A percentile compares a stretch with the other conserved stretches of the same genome.
Conservation (phyloP, 2,888 invertebrate species). For the Morpho achilles region DNA sequence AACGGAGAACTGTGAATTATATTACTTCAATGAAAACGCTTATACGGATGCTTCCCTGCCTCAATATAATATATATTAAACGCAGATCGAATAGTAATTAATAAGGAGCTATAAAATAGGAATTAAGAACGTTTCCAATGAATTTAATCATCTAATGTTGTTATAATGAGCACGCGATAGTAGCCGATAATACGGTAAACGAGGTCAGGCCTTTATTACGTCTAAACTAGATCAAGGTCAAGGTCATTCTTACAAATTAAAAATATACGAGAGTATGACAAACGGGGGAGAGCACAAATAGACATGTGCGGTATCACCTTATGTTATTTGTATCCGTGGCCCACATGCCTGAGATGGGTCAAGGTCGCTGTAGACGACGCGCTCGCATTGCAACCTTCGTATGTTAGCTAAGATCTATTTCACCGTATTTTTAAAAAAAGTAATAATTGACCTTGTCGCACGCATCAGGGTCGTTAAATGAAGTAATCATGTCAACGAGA, state of each 20-base stretch:
- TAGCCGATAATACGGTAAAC: conserved; percentile 71
- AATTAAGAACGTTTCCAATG: conserved; percentile 35
- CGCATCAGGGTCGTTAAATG: conserved; percentile 52
- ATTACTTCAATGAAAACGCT: too few relatives aligned
- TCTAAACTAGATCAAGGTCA: conserved; percentile 77
- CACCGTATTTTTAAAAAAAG: conserved; percentile 16
- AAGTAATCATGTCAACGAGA: conserved; percentile 69
- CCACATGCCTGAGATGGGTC: conserved; percentile 67
- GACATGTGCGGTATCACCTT: conserved; percentile 60
- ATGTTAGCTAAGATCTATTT: neutral
- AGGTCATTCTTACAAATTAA: conserved; percentile 78
- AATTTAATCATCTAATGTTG: conserved; percentile 49
- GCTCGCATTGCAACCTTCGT: neutral
- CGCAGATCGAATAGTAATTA: conserved; percentile 4
- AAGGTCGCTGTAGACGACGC: conserved; percentile 53
- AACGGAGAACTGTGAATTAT: too few relatives aligned
- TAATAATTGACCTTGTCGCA: conserved; percentile 51
- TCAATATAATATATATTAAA: neutral
- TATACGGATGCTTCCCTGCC: too few relatives aligned
- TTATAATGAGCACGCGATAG: conserved; percentile 63
- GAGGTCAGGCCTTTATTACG: conserved; percentile 74
- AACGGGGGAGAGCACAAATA: conserved; percentile 61
- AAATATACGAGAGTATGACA: conserved; percentile 64
- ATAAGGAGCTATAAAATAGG: conserved; percentile 25
- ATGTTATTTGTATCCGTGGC: conserved; percentile 63